Evolutionary conservation across 2,888 invertebrate genomes (phyloP), one percentile per base, ranked within the genome.

Genomic region (Callimorpha dominula): DNA sequence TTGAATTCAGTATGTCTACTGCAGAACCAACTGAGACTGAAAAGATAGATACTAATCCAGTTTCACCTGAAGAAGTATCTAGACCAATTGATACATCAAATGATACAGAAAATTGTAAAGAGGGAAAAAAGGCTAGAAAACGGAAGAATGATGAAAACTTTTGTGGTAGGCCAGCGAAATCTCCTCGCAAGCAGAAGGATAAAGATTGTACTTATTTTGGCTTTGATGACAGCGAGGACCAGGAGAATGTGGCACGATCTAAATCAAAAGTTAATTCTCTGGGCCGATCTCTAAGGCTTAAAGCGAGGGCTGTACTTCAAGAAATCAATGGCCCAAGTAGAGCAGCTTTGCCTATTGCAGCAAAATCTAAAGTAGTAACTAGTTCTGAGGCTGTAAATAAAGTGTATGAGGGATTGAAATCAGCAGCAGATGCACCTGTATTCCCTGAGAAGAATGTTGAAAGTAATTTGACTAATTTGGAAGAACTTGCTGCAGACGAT

Each of bases 191-290:
- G 67, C 80, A 86, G 40, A 87, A 89, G 62, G 81, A 90, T 57
- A 90, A 89, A 70, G 86, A 92, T 77, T 76, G 85, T 4, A 93
- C 93, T 76, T 95, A 89, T 77, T 96, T 96, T 85, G 96, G 96
- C 2, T 96, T 96, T 89, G 94, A 96, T 88, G 94, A 95, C 15
- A 93, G 86, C 79, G 92, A 92, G 49, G 87, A 87, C 77, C 77
- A 81, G 66, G 92, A 96, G 74, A 96, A 96, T 89, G 75, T 93
- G 17, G 92, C 92, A 17, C 95, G 95, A 9, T 74, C 85, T 14
- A 94, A 93, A 83, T 78, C 65, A 0, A 74, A 82, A 46, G 83
- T 84, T 12, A 87, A 86, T 57, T 79, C 81, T 31, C 89, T 78
- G 81, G 80, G 84, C 3, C 82, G 87, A 75, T 84, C 85, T 20